phyloP scores from a whole-genome alignment of 2,113 vertebrate species.

The Labrus mixtus region DNA sequence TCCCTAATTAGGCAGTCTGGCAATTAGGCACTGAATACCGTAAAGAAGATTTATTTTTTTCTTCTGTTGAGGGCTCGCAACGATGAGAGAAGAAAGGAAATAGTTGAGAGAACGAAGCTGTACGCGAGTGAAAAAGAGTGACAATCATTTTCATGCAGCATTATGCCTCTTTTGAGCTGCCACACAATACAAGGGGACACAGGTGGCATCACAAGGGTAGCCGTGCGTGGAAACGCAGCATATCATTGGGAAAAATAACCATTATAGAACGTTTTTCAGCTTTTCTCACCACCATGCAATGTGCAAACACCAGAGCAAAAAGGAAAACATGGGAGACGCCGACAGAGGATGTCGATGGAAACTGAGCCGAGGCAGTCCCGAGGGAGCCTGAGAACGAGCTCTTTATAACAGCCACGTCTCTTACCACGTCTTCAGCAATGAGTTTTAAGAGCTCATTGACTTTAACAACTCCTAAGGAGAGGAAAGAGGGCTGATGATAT shows the following conservation, averaged over 20 bases:
- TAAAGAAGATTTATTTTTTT: slow-evolving; percentile 64
- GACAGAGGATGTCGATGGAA: slow-evolving; percentile 63
- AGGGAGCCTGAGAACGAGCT: slow-evolving; percentile 49
- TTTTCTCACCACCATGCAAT: slow-evolving; percentile 42
- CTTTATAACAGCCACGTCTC: slow-evolving; percentile 58
- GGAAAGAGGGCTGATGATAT: slow-evolving; percentile 62
- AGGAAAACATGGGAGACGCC: slow-evolving; percentile 64
- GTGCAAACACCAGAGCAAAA: slow-evolving; percentile 63
- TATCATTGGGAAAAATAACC: slow-evolving; percentile 58
- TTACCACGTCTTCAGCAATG: slow-evolving; percentile 50
- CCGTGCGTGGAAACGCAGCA: slow-evolving; percentile 42
- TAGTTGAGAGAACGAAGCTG: slow-evolving; percentile 36
- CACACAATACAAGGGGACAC: slow-evolving; percentile 68
- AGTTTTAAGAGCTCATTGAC: slow-evolving; percentile 81
- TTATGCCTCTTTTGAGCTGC: slow-evolving; percentile 63
- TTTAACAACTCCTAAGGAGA: slow-evolving; percentile 80
- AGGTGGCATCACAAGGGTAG: slow-evolving; percentile 65
- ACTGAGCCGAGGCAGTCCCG: slow-evolving; percentile 57
- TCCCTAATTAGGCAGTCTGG: slow-evolving; percentile 77
- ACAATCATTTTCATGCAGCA: slow-evolving; percentile 59
- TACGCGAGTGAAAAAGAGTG: slow-evolving; percentile 40
- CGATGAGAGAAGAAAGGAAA: slow-evolving; percentile 56
- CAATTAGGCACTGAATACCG: slow-evolving; percentile 75
- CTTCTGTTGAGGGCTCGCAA: slow-evolving; percentile 54
- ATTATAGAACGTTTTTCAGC: slow-evolving; percentile 57